phyloP scores from a whole-genome alignment of 2,888 invertebrate species.

The Gnatocerus cornutus region DNA sequence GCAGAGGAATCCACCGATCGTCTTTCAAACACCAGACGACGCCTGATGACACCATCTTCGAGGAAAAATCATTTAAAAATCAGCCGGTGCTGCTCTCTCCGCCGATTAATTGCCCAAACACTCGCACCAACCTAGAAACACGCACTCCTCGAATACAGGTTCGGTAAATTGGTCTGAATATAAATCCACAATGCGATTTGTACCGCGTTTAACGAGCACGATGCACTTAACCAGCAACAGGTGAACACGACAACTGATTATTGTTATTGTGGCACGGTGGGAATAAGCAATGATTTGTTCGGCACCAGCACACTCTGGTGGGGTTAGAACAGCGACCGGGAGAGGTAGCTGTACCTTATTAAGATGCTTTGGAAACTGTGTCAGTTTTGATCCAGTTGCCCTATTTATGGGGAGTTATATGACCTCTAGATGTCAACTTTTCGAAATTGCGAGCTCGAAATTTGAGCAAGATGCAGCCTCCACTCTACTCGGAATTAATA shows the following conservation, averaged over 20 bases:
- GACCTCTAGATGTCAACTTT: no score
- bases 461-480: no score
- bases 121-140: conserved; percentile 34
- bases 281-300: conserved; percentile 47
- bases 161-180: conserved; percentile 21
- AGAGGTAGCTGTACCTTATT: conserved; percentile 34
- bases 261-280: conserved; percentile 49
- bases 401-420: conserved; percentile 33
- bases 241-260: conserved; percentile 57
- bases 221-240: conserved; percentile 47
- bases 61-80: conserved; percentile 21
- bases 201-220: conserved; percentile 14
- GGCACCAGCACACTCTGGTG: conserved; percentile 40
- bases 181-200: conserved; percentile 8
- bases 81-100: no score
- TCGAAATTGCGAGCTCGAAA: no score
- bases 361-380: conserved; percentile 28
- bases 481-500: no score
- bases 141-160: conserved; percentile 26
- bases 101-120: no score
- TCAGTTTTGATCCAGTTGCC: conserved; percentile 24
- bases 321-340: conserved; percentile 32
- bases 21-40: conserved; percentile 82
- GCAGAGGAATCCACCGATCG: conserved; percentile 80
- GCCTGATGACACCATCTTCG: conserved; percentile 77